phyloP scores from a whole-genome alignment of 2,113 vertebrate genomes.

The Dromiciops gliroides region DNA sequence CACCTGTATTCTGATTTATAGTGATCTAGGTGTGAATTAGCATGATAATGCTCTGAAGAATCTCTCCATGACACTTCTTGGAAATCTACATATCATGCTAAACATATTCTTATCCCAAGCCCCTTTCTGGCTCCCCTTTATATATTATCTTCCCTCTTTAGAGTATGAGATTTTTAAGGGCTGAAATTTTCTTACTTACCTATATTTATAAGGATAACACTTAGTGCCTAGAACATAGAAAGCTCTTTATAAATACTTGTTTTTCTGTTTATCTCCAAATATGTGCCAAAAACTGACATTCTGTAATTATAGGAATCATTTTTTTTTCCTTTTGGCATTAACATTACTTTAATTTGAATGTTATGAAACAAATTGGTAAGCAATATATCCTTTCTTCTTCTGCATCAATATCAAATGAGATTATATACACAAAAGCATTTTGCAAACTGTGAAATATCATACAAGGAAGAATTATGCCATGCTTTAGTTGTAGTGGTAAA shows the following conservation, averaged over 20 bases:
- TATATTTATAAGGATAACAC: background rate
- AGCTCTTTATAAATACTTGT: background rate
- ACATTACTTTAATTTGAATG: background rate
- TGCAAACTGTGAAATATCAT: background rate
- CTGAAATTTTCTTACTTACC: background rate
- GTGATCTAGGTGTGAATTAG: background rate
- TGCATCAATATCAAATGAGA: background rate
- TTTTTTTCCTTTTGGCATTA: background rate
- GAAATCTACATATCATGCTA: background rate
- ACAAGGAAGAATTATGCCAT: background rate
- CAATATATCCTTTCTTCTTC: background rate
- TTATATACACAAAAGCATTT: background rate
- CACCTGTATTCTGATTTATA: background rate
- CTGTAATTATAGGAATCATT: background rate
- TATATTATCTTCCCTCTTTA: background rate
- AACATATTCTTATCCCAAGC: background rate
- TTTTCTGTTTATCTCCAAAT: background rate
- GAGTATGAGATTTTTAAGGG: background rate
- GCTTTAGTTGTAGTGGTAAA: background rate
- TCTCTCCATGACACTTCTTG: background rate
- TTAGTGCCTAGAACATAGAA: background rate
- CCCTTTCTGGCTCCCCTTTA: background rate
- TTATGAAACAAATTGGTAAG: background rate
- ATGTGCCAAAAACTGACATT: background rate
- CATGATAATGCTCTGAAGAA: background rate